phyloP scores from a whole-genome alignment of 2,113 vertebrate species.

The Pseudolaguvia tuberculata region DNA sequence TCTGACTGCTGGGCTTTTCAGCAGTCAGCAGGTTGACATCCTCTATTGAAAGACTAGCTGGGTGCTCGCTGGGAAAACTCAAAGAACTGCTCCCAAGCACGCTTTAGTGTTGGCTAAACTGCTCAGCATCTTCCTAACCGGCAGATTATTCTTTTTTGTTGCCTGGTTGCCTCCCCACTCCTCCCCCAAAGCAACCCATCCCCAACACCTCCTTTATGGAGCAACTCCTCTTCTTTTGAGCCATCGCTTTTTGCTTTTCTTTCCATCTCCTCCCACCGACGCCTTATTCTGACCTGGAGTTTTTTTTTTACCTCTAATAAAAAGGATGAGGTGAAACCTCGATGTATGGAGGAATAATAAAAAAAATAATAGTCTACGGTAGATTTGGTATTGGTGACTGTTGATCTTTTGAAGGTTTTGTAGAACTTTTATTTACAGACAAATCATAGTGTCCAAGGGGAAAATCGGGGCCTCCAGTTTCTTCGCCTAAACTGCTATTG shows the following conservation, averaged over 20 bases:
- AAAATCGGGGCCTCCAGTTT: constrained; percentile 28
- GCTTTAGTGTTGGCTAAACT: constrained; percentile 49
- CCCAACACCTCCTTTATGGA: constrained; percentile 35
- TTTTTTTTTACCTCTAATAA: constrained; percentile 22
- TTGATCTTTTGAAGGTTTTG: constrained; percentile 2
- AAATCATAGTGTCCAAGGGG: neutral
- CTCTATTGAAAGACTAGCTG: constrained; percentile 29
- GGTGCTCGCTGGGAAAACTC: constrained; percentile 34
- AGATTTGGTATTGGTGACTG: no score
- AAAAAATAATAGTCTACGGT: neutral
- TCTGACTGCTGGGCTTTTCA: constrained; percentile 44
- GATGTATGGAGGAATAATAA: neutral
- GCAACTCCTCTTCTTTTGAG: constrained; percentile 9
- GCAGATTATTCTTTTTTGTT: constrained; percentile 36
- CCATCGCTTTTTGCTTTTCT: constrained; percentile 21
- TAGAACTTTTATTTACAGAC: constrained; percentile 39
- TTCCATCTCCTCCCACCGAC: neutral
- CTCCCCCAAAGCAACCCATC: constrained; percentile 39
- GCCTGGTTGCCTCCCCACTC: constrained; percentile 26
- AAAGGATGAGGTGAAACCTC: neutral
- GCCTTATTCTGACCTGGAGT: neutral
- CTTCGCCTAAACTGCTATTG: constrained; percentile 57
- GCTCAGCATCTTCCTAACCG: constrained; percentile 37
- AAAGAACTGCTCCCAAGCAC: constrained; percentile 35
- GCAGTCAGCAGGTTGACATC: constrained; percentile 48